A percentile compares a stretch with the other conserved stretches of the same genome.
phyloP scores from a whole-genome alignment of 2,113 vertebrate genomes.

The Phaethon lepturus region DNA sequence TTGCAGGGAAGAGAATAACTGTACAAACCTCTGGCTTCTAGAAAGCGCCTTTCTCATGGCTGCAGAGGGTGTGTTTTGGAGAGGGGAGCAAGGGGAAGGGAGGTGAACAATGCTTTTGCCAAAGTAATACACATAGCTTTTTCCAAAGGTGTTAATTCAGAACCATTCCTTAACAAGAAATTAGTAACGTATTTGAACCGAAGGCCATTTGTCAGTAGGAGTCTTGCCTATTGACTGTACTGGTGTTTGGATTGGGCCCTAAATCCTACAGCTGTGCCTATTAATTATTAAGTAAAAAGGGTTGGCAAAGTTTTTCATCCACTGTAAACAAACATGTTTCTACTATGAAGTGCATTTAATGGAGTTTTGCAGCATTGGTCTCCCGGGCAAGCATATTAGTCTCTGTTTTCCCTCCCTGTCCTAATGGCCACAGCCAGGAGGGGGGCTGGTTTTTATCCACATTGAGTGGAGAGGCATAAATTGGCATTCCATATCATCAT shows the following conservation, averaged over 20 bases:
- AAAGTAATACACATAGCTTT: neutral
- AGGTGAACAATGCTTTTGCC: neutral
- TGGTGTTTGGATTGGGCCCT: neutral
- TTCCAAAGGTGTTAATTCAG: neutral
- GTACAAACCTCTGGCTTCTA: neutral
- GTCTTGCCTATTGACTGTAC: neutral
- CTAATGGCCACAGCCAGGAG: conserved; percentile 75
- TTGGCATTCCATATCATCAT: conserved; percentile 84
- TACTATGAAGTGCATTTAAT: conserved; percentile 47
- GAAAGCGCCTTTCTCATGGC: neutral
- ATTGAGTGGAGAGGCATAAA: conserved; percentile 75
- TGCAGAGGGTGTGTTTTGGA: neutral
- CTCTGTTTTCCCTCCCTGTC: conserved; percentile 68
- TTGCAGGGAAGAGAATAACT: neutral
- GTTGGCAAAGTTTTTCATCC: conserved; percentile 21
- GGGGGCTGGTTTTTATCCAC: conserved; percentile 76
- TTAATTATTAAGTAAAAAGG: conserved; percentile 51
- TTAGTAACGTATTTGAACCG: neutral
- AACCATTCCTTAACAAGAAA: neutral
- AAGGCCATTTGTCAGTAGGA: neutral
- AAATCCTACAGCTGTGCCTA: neutral
- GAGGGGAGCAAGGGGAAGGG: neutral
- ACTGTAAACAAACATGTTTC: conserved; percentile 57
- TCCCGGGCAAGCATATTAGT: conserved; percentile 72
- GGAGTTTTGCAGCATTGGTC: conserved; percentile 61